phyloP scores from a whole-genome alignment of 1,140 invertebrate genomes.

The Drosophila teissieri region DNA sequence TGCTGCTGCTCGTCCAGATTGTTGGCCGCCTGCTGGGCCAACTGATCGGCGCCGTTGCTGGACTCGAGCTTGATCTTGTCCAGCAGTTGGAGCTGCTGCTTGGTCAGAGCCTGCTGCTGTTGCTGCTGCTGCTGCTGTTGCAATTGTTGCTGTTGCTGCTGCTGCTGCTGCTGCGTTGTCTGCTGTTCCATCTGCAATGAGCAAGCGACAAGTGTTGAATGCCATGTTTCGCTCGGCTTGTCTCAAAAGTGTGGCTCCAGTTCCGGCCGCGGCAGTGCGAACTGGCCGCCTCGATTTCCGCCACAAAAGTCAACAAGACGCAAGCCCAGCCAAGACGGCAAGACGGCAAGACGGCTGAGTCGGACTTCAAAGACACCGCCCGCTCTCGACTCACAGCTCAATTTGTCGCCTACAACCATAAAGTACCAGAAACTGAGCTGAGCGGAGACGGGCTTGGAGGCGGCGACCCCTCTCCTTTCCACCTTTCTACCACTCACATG shows the following conservation, averaged over 20 bases:
- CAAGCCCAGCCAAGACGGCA: conserved; percentile 35
- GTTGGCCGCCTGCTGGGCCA: conserved; percentile 30
- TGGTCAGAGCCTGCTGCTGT: conserved; percentile 53
- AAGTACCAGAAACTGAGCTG: conserved; percentile 42
- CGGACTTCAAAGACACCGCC: conserved; percentile 38
- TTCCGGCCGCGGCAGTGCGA: conserved; percentile 75
- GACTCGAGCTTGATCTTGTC: conserved; percentile 77
- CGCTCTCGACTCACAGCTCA: conserved; percentile 50
- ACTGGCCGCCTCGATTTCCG: conserved; percentile 73
- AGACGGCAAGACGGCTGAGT: conserved; percentile 23
- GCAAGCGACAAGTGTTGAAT: conserved; percentile 71
- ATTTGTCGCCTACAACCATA: conserved; percentile 82
- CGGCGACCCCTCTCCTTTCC: conserved; percentile 10
- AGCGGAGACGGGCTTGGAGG: conserved; percentile 17
- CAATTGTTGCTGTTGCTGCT: conserved; percentile 62
- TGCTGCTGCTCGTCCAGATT: conserved; percentile 65
- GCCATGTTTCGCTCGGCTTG: conserved; percentile 49
- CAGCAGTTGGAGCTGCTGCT: conserved; percentile 71
- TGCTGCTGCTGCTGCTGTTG: conserved; percentile 50
- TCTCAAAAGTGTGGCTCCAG: conserved; percentile 76
- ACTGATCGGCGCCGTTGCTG: conserved; percentile 58
- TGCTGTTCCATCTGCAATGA: conserved; percentile 84
- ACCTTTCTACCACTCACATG: conserved; percentile 7
- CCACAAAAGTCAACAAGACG: conserved; percentile 60
- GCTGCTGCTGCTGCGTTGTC: conserved; percentile 68